Conservation (phyloP, 2,888 invertebrate species). For the Halocaridina rubra region DNA sequence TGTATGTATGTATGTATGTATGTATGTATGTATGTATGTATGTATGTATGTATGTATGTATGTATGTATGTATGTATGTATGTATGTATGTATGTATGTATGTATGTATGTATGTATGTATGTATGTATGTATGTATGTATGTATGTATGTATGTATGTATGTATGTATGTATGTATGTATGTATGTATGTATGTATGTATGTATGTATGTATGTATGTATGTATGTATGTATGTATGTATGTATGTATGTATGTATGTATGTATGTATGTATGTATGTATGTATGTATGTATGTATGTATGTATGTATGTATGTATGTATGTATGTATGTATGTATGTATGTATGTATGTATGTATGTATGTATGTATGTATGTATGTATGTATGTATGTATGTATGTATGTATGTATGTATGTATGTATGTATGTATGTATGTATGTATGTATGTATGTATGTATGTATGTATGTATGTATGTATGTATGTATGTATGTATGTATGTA, state of each 20-base stretch:
- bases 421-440: background rate
- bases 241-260: background rate
- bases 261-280: background rate
- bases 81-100: background rate
- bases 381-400: background rate
- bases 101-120: background rate
- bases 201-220: background rate
- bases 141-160: background rate
- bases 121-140: background rate
- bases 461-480: background rate
- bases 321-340: background rate
- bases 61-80: background rate
- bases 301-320: background rate
- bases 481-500: background rate
- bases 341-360: slow-evolving; percentile 20
- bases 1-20: background rate
- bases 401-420: background rate
- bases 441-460: background rate
- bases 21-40: background rate
- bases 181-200: background rate
- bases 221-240: background rate
- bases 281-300: background rate
- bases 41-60: background rate
- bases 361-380: background rate
- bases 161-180: background rate